Evolutionary conservation across 2,888 invertebrate species (phyloP), one percentile per base, ranked within the genome.

Genomic region (Helicoverpa assulta): DNA sequence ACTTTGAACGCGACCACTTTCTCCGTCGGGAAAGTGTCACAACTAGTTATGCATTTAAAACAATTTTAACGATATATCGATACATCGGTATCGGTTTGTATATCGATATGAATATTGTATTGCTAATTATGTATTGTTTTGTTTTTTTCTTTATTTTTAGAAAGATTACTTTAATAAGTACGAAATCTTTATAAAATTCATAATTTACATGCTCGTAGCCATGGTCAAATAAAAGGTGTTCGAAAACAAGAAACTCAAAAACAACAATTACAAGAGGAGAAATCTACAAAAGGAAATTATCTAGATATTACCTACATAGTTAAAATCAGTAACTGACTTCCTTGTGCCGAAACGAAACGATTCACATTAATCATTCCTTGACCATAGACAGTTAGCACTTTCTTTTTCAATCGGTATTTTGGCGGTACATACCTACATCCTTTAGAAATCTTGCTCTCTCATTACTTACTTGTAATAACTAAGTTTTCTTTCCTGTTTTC

Each of bases 1-100:
- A 58, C 62, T 81, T 73, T 43, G 43, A 37, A 37, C 37, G 37
- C 37, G 37, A 33, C 33, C 33, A 33, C 33, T 33, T 33, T 33
- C 33, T 33, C 33, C 33, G 33, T 33, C 8, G 33, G 7, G 33
- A 33, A 33, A 33, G 33, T 33, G 7, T 33, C 33, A 33, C 33
- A 33, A 33, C 33, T 33, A 33, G 33, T 85, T 85, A 76, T 83
- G 79, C 71, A 81, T 85, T 76, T 69, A 81, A 76, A 80, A 83
- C 70, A 67, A 75, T 80, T 84, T 67, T 71, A 67, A 76, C 71
- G 78, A 78, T 73, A 53, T 26, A 77, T 77, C 62, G 54, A 67
- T 54, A 26, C 7, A 63, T 81, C 18, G 59, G 37, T 54, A 59
- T 67, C 67, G 16, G 51, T 12, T 53, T 33, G 18, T 37, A 58